phyloP scores from a whole-genome alignment of 2,113 vertebrate genomes.

The Boleophthalmus pectinirostris region DNA sequence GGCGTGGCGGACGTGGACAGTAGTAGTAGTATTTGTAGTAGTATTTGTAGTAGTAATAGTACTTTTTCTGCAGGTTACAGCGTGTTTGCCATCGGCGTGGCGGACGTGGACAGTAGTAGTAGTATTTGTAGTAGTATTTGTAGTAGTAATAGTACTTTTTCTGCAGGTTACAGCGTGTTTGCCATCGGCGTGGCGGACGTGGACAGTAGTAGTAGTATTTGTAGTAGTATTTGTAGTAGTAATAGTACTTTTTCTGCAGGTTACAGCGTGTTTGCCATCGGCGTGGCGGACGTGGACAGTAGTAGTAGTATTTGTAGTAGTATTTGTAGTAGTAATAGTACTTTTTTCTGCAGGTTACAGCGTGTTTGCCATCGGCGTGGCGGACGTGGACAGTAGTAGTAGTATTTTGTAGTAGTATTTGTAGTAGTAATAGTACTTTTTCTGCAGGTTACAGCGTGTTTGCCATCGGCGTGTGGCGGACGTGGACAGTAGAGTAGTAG shows the following conservation, averaged over 20 bases:
- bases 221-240: neutral
- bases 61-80: conserved; percentile 86
- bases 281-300: conserved; percentile 95
- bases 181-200: conserved; percentile 94
- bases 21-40: no score
- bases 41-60: neutral
- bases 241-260: conserved; percentile 73
- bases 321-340: neutral
- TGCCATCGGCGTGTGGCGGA: conserved; percentile 92
- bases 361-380: conserved; percentile 92
- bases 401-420: no score
- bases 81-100: conserved; percentile 92
- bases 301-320: no score
- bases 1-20: conserved; percentile 96
- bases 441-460: conserved; percentile 93
- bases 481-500: no score
- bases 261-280: conserved; percentile 93
- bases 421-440: neutral
- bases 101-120: conserved; percentile 96
- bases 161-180: conserved; percentile 92
- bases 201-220: no score
- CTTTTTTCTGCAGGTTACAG: conserved; percentile 86
- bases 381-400: conserved; percentile 96
- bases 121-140: no score
- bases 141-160: conserved; percentile 6